phyloP scores from a whole-genome alignment of 2,113 vertebrate genomes.

The Protobothrops mucrosquamatus region DNA sequence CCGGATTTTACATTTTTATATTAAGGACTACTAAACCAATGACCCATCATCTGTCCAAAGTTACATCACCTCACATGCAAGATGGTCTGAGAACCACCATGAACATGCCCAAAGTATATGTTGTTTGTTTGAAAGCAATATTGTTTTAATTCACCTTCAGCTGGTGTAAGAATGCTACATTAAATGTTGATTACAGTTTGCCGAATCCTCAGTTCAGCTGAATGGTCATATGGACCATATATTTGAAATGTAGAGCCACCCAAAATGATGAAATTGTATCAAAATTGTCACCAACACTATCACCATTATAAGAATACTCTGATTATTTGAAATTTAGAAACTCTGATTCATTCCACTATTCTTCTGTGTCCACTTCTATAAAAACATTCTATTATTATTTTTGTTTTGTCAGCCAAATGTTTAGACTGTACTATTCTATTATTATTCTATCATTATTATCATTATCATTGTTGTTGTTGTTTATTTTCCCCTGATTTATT shows the following conservation, averaged over 20 bases:
- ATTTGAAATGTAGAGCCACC: neutral
- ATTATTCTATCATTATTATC: neutral
- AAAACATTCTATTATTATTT: neutral
- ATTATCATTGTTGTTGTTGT: neutral
- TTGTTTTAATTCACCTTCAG: neutral
- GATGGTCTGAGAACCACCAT: neutral
- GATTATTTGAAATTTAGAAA: neutral
- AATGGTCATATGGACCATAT: conserved; percentile 12
- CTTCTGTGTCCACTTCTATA: neutral
- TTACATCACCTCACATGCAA: neutral
- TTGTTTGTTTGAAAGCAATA: neutral
- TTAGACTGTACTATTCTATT: neutral
- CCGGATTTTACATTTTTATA: neutral
- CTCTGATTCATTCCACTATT: neutral
- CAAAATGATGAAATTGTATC: neutral
- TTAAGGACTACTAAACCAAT: neutral
- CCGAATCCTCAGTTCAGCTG: neutral
- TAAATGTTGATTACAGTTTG: neutral
- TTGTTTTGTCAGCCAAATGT: neutral
- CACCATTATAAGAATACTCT: conserved; percentile 10
- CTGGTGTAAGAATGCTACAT: neutral
- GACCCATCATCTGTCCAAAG: neutral
- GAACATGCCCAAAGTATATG: conserved; percentile 21
- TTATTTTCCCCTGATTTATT: conserved; percentile 43
- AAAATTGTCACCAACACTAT: neutral